Evolutionary conservation across 2,888 invertebrate species (phyloP).

Genomic region (Cephus pulcher): DNA sequence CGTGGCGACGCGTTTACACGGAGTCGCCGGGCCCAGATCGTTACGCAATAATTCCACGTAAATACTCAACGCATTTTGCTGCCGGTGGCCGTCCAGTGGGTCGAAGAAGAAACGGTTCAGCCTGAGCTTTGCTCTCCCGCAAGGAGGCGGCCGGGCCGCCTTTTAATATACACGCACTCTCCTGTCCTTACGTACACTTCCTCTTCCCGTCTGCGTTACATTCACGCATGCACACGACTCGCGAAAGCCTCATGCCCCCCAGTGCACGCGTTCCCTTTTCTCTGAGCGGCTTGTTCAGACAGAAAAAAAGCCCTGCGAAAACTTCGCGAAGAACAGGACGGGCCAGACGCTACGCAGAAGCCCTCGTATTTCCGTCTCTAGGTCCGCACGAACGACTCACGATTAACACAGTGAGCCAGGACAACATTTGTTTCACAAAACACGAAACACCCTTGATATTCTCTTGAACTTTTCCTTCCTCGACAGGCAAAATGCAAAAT

Average conservation of each 20-base stretch:
- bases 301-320: no score
- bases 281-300: background rate
- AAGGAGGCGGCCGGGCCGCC: no score
- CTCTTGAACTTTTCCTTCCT: conserved; percentile 39
- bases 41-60: conserved; percentile 63
- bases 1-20: conserved; percentile 44
- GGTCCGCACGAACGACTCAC: no score
- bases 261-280: conserved; percentile 14
- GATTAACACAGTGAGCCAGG: no score
- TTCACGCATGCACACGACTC: conserved; percentile 23
- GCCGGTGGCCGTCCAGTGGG: background rate
- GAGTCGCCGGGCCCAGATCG: conserved; percentile 49
- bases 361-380: conserved; percentile 16
- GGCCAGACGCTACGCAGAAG: no score
- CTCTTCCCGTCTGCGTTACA: conserved; percentile 29
- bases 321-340: no score
- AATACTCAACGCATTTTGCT: conserved; percentile 51
- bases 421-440: background rate
- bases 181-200: conserved; percentile 9
- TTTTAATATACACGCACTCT: conserved; percentile 19
- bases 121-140: no score
- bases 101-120: no score
- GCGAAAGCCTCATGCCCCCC: conserved; percentile 21
- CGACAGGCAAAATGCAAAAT: conserved; percentile 44
- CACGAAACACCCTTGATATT: conserved; percentile 18